Percentiles rank a stretch among this genome's conserved stretches.
These are phyloP conservation scores for Dynastes hyllus DNA, from an alignment of 2,888 invertebrate genomes.

Conservation along the genomic window DNA sequence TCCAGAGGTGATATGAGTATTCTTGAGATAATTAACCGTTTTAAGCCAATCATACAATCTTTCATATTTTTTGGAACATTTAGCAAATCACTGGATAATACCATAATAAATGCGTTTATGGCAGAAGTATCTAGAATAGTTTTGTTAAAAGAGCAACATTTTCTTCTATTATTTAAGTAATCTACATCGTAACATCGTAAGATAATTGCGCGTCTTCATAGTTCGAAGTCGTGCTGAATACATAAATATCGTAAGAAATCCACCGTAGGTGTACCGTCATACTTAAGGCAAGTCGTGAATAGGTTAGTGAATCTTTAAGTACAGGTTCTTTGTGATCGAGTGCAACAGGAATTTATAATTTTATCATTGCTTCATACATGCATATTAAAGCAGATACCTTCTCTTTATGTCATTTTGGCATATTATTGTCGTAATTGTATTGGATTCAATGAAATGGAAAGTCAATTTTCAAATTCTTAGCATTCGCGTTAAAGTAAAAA, in stretches of 20 bases:
- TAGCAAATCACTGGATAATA: too few relatives aligned
- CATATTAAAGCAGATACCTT: slow-evolving; percentile 6
- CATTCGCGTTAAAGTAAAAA: too few relatives aligned
- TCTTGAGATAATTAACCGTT: too few relatives aligned
- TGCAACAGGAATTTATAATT: slow-evolving; percentile 28
- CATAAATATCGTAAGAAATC: slow-evolving; percentile 29
- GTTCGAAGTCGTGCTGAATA: slow-evolving; percentile 38
- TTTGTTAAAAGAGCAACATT: neutral
- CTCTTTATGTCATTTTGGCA: slow-evolving; percentile 1
- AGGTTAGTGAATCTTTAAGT: slow-evolving; percentile 21
- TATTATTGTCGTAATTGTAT: neutral
- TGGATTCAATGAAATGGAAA: neutral
- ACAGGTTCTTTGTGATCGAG: slow-evolving; percentile 19
- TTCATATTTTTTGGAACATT: too few relatives aligned
- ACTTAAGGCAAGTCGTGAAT: slow-evolving; percentile 38
- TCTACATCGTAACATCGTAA: slow-evolving; percentile 2
- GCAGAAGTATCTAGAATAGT: neutral
- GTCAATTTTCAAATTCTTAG: neutral
- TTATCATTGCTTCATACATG: slow-evolving; percentile 13
- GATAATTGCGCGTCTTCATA: slow-evolving; percentile 40
- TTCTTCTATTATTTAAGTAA: neutral
- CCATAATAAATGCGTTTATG: too few relatives aligned
- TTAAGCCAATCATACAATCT: too few relatives aligned
- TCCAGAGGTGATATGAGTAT: too few relatives aligned
- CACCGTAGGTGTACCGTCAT: slow-evolving; percentile 24